A percentile compares a stretch with the other conserved stretches of the same genome.
Evolutionary conservation across 2,888 invertebrate genomes (phyloP).

Genomic region (Eucera pruinosa): DNA sequence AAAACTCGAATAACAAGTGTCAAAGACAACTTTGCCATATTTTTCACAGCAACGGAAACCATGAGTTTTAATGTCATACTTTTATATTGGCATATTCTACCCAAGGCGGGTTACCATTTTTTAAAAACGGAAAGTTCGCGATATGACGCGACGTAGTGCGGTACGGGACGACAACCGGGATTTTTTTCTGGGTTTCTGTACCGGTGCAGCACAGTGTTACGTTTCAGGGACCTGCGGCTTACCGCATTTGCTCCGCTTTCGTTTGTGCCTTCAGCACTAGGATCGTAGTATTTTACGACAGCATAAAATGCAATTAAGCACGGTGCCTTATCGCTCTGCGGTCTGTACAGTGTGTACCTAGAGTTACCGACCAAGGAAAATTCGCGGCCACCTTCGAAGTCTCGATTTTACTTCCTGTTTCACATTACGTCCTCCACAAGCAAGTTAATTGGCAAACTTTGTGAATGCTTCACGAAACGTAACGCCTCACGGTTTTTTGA

Average conservation of each 20-base stretch:
- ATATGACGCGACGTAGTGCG: no score
- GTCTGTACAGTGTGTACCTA: conserved; percentile 33
- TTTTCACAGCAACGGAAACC: no score
- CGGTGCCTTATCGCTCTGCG: conserved; percentile 43
- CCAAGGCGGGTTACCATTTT: no score
- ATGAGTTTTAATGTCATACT: no score
- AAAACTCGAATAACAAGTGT: no score
- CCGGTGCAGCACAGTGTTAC: conserved; percentile 26
- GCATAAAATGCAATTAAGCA: conserved; percentile 64
- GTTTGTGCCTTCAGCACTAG: conserved; percentile 17
- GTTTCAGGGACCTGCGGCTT: conserved; percentile 51
- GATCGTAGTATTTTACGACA: conserved; percentile 48
- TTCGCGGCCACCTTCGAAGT: conserved; percentile 51
- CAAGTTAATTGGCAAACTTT: conserved; percentile 49
- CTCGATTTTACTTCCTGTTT: conserved; percentile 51
- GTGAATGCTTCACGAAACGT: conserved; percentile 30
- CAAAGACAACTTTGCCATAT: no score
- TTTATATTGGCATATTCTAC: no score
- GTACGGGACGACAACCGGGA: no score
- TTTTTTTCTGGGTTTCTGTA: conserved; percentile 24
- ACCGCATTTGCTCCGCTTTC: conserved; percentile 57
- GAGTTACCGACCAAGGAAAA: conserved; percentile 63
- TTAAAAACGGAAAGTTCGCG: no score
- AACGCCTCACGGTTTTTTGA: conserved; percentile 10
- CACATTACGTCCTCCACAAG: conserved; percentile 12